Evolutionary conservation across 2,113 vertebrate genomes (phyloP).

Genomic region (Chroicocephalus ridibundus): DNA sequence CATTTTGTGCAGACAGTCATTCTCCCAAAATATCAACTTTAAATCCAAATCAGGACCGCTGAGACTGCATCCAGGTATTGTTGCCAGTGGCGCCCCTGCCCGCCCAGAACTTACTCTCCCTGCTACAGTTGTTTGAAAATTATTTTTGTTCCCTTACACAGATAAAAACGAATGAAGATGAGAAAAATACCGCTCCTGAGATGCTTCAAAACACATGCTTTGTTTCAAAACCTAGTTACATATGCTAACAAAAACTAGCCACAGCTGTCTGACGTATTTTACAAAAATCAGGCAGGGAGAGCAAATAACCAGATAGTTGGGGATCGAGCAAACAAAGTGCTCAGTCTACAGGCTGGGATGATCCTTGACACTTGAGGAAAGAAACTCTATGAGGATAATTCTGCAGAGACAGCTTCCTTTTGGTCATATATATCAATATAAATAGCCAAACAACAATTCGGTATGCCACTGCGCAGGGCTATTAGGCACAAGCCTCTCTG

Average conservation of each 20-base stretch:
- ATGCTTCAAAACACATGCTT: neutral
- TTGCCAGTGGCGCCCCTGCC: neutral
- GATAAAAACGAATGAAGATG: neutral
- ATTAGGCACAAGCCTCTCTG: fast-evolving
- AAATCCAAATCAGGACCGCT: neutral
- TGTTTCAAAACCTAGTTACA: neutral
- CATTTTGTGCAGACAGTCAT: neutral
- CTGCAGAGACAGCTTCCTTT: neutral
- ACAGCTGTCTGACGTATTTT: neutral
- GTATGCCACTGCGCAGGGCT: no score
- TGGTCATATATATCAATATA: neutral
- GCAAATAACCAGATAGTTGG: neutral
- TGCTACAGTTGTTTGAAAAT: neutral
- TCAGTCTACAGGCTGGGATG: neutral
- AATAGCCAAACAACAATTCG: neutral
- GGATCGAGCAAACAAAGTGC: neutral
- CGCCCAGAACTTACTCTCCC: neutral
- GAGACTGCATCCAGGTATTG: neutral
- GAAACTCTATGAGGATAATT: neutral
- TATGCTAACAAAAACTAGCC: neutral
- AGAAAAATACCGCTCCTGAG: neutral
- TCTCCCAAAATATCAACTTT: neutral
- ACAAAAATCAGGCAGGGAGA: neutral
- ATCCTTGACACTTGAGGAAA: neutral
- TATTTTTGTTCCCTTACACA: neutral